Base-by-base conservation (phyloP, 1,140 invertebrate genomes). In the Musca vetustissima region DNA sequence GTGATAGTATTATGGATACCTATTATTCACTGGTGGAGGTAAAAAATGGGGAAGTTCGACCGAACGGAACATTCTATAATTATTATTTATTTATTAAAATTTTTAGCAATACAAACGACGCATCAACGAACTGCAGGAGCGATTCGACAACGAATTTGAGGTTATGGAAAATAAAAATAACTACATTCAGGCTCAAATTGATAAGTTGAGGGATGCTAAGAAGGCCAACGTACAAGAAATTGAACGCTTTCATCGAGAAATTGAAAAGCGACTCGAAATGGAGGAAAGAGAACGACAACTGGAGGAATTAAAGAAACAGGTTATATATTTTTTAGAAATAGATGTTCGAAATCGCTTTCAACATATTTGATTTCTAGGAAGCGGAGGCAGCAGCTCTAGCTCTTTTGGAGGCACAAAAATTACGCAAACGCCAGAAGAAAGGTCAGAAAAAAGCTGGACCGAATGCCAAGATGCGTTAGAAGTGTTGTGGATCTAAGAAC, bases 101-200 rank as follows among this genome's bases (percentile, higher is more conserved):
- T 21, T 17, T 9, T 14, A 64, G 61, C 11, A n/a, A 21, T 43
- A 22, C 17, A 64, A 64, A 64, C 17, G 28, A 1, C 28, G 28
- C 4, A 47, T 64, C 11, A 14, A 43, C 8, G 32, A 19, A n/a
- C 11, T 64, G 4, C 47, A 43, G 15, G 9, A 43, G 8, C 32
- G 61, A 22, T 64, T 47, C n/a, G 61, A 64, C n/a, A 15, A 15
- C 6, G 61, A 64, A 48, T 17, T 48, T 7, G 61, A 64, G 9
- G 17, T 43, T 7, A 64, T 64, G 21, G 61, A 64, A n/a, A 64
- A 64, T 64, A 19, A 64, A 15, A 64, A 43, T 3, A 47, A 19
- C n/a, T 64, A 64, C 19, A 48, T 15, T 4, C 61, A 19, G 14
- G 21, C 43, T 7, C 47, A 43, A 22, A 47, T 64, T 1, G 17